Evolutionary conservation across 2,797 vertebrate genomes (phyloP).

Genomic region (Siniperca obscura): DNA sequence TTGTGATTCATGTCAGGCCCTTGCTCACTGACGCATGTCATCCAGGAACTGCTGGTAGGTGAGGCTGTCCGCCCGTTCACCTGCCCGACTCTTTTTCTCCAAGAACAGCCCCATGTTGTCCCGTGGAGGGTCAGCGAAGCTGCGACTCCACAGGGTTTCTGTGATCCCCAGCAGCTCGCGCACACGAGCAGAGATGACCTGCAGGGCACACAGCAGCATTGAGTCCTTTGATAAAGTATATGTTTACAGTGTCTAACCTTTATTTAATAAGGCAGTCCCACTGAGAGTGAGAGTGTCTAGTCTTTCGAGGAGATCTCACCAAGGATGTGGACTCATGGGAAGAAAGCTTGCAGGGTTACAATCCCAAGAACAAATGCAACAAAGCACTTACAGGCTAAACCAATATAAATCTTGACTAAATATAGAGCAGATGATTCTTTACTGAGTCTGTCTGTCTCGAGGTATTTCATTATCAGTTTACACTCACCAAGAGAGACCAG

Average conservation of each 20-base stretch:
- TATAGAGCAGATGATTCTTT: constrained; percentile 10
- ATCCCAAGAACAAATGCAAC: constrained; percentile 18
- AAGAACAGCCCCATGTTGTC: constrained; percentile 88
- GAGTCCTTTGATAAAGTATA: constrained; percentile 54
- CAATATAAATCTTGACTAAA: constrained; percentile 17
- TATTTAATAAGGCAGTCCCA: constrained; percentile 37
- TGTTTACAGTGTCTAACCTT: constrained; percentile 50
- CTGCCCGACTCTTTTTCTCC: constrained; percentile 87
- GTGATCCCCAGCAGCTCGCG: constrained; percentile 86
- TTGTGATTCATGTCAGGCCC: constrained; percentile 25
- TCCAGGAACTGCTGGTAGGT: constrained; percentile 82
- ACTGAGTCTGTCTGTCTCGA: constrained; percentile 11
- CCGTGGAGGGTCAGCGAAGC: constrained; percentile 86
- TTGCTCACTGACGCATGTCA: constrained; percentile 8
- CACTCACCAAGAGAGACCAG: constrained; percentile 3
- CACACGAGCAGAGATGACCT: constrained; percentile 87
- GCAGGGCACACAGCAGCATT: constrained; percentile 72
- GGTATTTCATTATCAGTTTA: constrained; percentile 34
- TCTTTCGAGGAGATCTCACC: constrained; percentile 14
- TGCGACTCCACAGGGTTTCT: constrained; percentile 86
- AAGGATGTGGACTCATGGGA: constrained; percentile 8
- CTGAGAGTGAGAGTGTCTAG: constrained; percentile 21
- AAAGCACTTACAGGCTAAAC: constrained; percentile 12
- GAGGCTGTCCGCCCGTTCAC: constrained; percentile 83
- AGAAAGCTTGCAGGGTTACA: constrained; percentile 10